Conservation (phyloP, 2,113 vertebrate genomes). For the Bos taurus region ARS-UCD2.0 NC_037337.1:89803001-89803500, state of each 20-base stretch:
- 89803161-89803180: not conserved
- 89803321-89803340: not conserved
- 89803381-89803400: not conserved
- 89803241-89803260: not conserved
- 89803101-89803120: not conserved
- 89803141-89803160: not conserved
- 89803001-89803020: not conserved
- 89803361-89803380: not conserved
- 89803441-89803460: not conserved
- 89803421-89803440: not conserved
- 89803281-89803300: not conserved
- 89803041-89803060: not conserved
- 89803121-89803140: not conserved
- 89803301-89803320: not conserved
- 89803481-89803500: not conserved
- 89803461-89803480: not conserved
- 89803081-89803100: not conserved
- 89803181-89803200: not conserved
- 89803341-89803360: not conserved
- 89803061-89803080: not conserved
- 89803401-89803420: not conserved
- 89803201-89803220: not conserved
- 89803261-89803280: not conserved
- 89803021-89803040: not conserved
- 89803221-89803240: not conserved